Percentiles rank a stretch among this genome's conserved stretches.
phyloP scores from a whole-genome alignment of 2,797 vertebrate genomes.

The Helicolenus hilgendorfi region DNA sequence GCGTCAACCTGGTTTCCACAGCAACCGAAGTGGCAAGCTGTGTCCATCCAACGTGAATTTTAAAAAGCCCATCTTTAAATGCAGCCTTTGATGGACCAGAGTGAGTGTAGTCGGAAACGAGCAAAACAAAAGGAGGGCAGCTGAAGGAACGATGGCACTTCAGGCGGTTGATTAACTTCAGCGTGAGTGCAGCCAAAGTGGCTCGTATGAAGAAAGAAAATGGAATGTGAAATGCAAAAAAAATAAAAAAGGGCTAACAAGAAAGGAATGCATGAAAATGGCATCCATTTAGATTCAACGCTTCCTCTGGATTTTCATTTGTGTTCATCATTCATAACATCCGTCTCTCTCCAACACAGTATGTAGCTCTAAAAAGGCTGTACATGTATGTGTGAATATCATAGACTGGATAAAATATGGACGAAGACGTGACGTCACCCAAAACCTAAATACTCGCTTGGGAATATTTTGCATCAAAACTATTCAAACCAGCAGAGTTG shows the following conservation, averaged over 20 bases:
- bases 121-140: conserved; percentile 53
- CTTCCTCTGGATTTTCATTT: not conserved
- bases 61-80: conserved; percentile 77
- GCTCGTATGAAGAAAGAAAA: not conserved
- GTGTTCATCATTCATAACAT: not conserved
- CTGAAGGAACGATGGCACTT: conserved; percentile 19
- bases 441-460: no score
- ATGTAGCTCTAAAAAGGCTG: not conserved
- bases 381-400: not conserved
- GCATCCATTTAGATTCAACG: conserved; percentile 7
- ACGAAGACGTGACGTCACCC: not conserved
- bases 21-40: conserved; percentile 82
- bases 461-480: no score
- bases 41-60: conserved; percentile 70
- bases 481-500: no score
- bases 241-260: not conserved
- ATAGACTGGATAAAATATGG: not conserved
- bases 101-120: conserved; percentile 23
- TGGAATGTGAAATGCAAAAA: conserved; percentile 14
- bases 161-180: conserved; percentile 60
- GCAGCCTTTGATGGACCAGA: conserved; percentile 64
- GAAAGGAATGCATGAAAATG: conserved; percentile 8
- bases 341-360: not conserved
- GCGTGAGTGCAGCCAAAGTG: conserved; percentile 37
- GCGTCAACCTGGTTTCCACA: conserved; percentile 85